Conservation (phyloP, 2,797 vertebrate species). For the Anabacerthia variegaticeps region DNA sequence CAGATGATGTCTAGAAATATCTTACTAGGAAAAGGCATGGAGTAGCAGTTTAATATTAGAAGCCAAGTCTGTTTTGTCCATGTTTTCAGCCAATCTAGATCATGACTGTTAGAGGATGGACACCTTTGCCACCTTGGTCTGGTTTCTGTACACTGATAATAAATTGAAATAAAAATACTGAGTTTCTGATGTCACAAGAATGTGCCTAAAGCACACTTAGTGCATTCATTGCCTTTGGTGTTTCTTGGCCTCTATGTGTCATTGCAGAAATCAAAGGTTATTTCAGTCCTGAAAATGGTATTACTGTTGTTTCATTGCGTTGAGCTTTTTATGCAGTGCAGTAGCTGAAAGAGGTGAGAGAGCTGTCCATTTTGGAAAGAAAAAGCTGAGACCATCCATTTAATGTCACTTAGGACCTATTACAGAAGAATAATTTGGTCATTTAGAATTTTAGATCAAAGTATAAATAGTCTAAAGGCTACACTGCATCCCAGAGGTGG, state of each 20-base stretch:
- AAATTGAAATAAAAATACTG: not conserved
- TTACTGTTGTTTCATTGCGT: not conserved
- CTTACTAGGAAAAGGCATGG: not conserved
- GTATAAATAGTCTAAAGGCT: conserved; percentile 66
- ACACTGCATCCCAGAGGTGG: conserved; percentile 65
- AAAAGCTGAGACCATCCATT: conserved; percentile 57
- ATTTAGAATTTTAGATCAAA: conserved; percentile 74
- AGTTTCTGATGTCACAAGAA: not conserved
- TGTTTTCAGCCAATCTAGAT: not conserved
- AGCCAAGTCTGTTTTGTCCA: not conserved
- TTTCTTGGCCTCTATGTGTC: not conserved
- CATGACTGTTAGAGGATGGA: not conserved
- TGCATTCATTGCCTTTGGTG: not conserved
- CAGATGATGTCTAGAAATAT: not conserved
- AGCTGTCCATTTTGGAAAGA: conserved; percentile 42
- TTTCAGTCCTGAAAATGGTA: conserved; percentile 24
- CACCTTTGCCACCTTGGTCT: not conserved
- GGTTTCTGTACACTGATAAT: not conserved
- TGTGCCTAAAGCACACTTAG: not conserved
- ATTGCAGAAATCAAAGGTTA: conserved; percentile 8
- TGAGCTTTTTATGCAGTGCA: conserved; percentile 19
- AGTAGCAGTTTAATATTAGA: not conserved
- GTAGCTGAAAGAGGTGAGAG: conserved; percentile 37
- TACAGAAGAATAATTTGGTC: conserved; percentile 58
- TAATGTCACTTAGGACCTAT: conserved; percentile 62